phyloP scores from a whole-genome alignment of 2,113 vertebrate genomes.

The Dipodomys stephensi region DNA sequence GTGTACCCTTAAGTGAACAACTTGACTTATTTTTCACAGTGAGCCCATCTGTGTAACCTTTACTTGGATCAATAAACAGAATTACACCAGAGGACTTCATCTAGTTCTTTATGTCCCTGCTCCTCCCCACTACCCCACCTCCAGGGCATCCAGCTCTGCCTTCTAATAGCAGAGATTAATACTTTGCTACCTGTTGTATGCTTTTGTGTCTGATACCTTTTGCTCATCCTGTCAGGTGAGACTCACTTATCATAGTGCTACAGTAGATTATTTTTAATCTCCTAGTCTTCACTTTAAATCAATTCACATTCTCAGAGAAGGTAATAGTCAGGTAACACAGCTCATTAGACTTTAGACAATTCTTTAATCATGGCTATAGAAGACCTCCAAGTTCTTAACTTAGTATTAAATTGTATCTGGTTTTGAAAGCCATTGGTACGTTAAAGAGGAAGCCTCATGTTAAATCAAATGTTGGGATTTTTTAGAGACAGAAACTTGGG shows the following conservation, averaged over 20 bases:
- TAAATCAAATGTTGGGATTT: not conserved
- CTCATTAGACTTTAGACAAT: not conserved
- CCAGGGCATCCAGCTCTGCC: not conserved
- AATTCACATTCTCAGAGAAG: not conserved
- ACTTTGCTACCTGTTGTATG: not conserved
- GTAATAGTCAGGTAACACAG: slow-evolving; percentile 33
- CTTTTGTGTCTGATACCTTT: slow-evolving; percentile 16
- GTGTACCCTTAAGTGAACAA: not conserved
- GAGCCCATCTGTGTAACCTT: not conserved
- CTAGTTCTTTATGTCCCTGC: not conserved
- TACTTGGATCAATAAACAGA: not conserved
- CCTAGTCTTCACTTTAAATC: not conserved
- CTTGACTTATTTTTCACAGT: not conserved
- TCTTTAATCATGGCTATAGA: slow-evolving; percentile 50
- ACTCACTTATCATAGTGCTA: not conserved
- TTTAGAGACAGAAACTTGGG: not conserved
- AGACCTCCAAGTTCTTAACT: slow-evolving; percentile 7
- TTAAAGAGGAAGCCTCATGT: not conserved
- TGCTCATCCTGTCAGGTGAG: not conserved
- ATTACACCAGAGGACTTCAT: not conserved
- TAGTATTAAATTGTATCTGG: not conserved
- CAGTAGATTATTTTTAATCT: slow-evolving; percentile 35
- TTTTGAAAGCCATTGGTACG: not conserved
- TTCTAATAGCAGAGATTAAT: not conserved
- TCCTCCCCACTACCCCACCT: not conserved